A percentile compares a stretch with the other conserved stretches of the same genome.
phyloP scores from a whole-genome alignment of 2,888 invertebrate genomes.

The Cantharis flavilabris region DNA sequence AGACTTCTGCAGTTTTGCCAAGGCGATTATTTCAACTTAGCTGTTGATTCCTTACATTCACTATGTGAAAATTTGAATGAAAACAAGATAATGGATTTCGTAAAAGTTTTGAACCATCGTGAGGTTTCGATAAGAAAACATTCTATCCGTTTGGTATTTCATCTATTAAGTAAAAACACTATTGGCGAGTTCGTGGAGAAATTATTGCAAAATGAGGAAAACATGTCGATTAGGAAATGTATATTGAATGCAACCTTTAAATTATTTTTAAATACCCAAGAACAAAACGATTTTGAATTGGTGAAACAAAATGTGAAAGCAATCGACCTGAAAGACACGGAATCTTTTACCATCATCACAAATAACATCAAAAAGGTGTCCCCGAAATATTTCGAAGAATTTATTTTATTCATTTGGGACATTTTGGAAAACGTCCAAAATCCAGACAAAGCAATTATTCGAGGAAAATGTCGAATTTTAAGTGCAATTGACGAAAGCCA shows the following conservation, averaged over 20 bases:
- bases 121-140: conserved; percentile 24
- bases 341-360: conserved; percentile 6
- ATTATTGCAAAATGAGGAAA: conserved; percentile 8
- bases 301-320: conserved; percentile 1
- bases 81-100: not conserved
- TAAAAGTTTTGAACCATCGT: conserved; percentile 2
- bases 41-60: conserved; percentile 6
- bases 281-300: conserved; percentile 11
- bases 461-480: not conserved
- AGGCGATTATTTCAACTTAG: conserved; percentile 19
- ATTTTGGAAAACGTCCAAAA: not conserved
- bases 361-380: not conserved
- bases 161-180: not conserved
- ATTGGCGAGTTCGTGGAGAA: not conserved
- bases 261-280: conserved; percentile 12
- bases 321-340: conserved; percentile 2
- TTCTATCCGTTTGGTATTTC: conserved; percentile 12
- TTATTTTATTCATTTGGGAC: conserved; percentile 1
- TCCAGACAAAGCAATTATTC: not conserved
- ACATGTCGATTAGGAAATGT: conserved; percentile 5
- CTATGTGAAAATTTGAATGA: conserved; percentile 9
- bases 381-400: not conserved
- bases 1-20: conserved; percentile 17
- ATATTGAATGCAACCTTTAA: conserved; percentile 10
- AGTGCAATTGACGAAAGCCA: not conserved